Evolutionary conservation across 2,797 vertebrate genomes (phyloP), one percentile per base, ranked within the genome.

Genomic region (Rhabdomys pumilio): DNA sequence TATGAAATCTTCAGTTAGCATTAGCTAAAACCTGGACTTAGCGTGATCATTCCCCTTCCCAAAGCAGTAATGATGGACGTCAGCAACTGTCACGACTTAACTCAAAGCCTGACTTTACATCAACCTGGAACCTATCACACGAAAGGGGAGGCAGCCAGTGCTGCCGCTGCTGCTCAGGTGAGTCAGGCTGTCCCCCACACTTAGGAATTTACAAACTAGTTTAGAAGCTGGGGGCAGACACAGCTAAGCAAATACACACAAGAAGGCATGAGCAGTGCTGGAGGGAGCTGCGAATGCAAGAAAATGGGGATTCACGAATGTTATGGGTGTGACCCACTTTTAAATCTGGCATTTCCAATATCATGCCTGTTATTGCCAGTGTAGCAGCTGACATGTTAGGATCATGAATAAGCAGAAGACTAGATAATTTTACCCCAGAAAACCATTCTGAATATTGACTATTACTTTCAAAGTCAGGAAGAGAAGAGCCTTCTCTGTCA

Each of bases 321-420:
- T 86, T 50, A 90, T 59, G 22, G 82, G 81, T 73, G 29, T 6
- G 57, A 80, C 38, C 47, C 19, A 69, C 76, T 82, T 85, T 61
- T 61, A 95, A 86, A 61, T 72, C 86, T 75, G 67, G 24, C 76
- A 67, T 13, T 93, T 81, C 7, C 38, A 29, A 47, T 76, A 92
- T 12, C 53, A 84, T 7, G 82, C 50, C 86, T 96, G 75, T 63
- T 96, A 65, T 83, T 76, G 80, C 89, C 59, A 87, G 57, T 69
- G 73, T 2, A 89, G 94, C 89, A 89, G 73, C 26, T 83, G 63
- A 93, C 50, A 76, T 91, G 69, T 91, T 83, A 90, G 61, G 91
- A 91, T 95, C 92, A 93, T 59, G 75, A 96, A 96, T 91, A 95
- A 88, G 93, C 76, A 97, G 57, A 95, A 93, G 93, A 91, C 41